phyloP scores from a whole-genome alignment of 2,888 invertebrate species.

The Athripsodes cinereus region DNA sequence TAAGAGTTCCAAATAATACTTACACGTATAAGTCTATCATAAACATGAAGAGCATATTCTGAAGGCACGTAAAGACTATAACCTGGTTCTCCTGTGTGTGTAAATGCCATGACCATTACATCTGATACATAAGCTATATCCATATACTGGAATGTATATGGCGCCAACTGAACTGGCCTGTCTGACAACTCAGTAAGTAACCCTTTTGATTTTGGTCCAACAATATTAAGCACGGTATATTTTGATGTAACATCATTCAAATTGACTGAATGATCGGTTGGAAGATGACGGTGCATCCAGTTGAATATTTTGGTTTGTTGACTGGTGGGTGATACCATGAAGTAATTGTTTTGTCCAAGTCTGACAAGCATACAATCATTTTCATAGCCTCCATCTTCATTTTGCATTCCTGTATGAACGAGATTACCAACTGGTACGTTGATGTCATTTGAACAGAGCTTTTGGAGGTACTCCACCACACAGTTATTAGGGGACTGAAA shows the following conservation, averaged over 20 bases:
- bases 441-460: slow-evolving; percentile 60
- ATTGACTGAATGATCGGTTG: slow-evolving; percentile 53
- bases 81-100: slow-evolving; percentile 66
- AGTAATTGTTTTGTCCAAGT: slow-evolving; percentile 57
- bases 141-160: slow-evolving; percentile 61
- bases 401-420: slow-evolving; percentile 66
- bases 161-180: slow-evolving; percentile 53
- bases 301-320: slow-evolving; percentile 67
- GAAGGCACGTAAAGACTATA: slow-evolving; percentile 65
- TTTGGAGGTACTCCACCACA: slow-evolving; percentile 58
- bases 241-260: slow-evolving; percentile 65
- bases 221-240: slow-evolving; percentile 65
- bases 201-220: slow-evolving; percentile 62
- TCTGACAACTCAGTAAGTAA: slow-evolving; percentile 60
- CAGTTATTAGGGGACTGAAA: slow-evolving; percentile 52
- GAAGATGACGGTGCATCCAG: slow-evolving; percentile 63
- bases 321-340: slow-evolving; percentile 73
- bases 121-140: slow-evolving; percentile 64
- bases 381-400: slow-evolving; percentile 63
- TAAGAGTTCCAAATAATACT: slow-evolving; percentile 21
- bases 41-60: slow-evolving; percentile 69
- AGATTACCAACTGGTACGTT: slow-evolving; percentile 58
- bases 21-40: slow-evolving; percentile 58
- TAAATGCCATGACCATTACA: slow-evolving; percentile 64
- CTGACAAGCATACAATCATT: slow-evolving; percentile 68